Evolutionary conservation across 2,888 invertebrate genomes (phyloP).

Genomic region (Lordiphosa andalusiaca): DNA sequence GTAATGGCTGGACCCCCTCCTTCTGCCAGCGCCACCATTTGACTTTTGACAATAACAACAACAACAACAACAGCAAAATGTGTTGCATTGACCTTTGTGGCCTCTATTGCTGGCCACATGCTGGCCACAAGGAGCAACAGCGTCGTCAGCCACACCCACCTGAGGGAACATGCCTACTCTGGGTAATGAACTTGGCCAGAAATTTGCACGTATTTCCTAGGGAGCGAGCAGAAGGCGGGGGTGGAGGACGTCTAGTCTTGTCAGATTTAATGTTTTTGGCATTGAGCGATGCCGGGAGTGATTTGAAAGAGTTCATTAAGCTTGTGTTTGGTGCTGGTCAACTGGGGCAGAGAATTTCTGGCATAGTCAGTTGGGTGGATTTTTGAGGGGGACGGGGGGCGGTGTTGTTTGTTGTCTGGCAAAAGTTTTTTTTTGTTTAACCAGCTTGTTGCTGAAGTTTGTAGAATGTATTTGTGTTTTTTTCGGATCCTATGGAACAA

Average conservation of each 20-base stretch:
- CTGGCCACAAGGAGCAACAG: constrained; percentile 54
- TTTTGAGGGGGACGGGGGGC: background rate
- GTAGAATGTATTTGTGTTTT: constrained; percentile 2
- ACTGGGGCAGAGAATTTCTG: constrained; percentile 15
- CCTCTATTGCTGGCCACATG: constrained; percentile 32
- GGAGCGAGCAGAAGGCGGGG: constrained; percentile 9
- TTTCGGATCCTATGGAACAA: background rate
- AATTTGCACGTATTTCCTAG: constrained; percentile 45
- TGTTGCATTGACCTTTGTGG: constrained; percentile 71
- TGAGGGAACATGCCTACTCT: constrained; percentile 1
- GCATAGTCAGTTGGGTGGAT: background rate
- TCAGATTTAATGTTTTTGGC: constrained; percentile 72
- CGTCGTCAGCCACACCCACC: constrained; percentile 32
- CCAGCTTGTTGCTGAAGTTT: constrained; percentile 22
- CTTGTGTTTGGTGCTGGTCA: constrained; percentile 51
- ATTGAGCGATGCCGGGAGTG: constrained; percentile 67
- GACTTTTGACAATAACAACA: constrained; percentile 70
- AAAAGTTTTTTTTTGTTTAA: constrained; percentile 40
- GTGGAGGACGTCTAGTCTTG: constrained; percentile 45
- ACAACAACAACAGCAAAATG: constrained; percentile 40
- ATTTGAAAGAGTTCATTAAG: constrained; percentile 74
- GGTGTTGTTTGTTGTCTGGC: background rate
- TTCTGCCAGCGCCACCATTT: constrained; percentile 26
- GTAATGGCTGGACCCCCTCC: constrained; percentile 54
- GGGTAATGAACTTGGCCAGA: constrained; percentile 54